phyloP scores from a whole-genome alignment of 1,140 invertebrate species.

The Lordiphosa stackelbergi region DNA sequence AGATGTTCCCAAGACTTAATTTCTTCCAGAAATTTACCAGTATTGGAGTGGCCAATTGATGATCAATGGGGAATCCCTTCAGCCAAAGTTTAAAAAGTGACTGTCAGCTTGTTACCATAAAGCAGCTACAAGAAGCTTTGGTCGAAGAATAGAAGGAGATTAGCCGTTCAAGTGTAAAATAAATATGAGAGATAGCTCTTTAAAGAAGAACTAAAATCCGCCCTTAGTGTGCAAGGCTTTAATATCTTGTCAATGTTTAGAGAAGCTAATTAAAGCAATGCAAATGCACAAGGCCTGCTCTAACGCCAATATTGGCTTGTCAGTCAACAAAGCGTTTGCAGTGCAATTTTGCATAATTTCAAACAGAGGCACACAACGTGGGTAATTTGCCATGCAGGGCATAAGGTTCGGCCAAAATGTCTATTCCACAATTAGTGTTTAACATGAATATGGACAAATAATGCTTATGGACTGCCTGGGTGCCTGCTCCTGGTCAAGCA shows the following conservation, averaged over 20 bases:
- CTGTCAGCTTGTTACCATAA: no score
- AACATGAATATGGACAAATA: constrained; percentile 20
- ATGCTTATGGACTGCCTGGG: not conserved
- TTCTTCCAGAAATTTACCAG: no score
- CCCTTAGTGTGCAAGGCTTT: not conserved
- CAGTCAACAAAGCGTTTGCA: constrained; percentile 4
- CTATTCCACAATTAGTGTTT: constrained; percentile 44
- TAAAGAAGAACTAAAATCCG: no score
- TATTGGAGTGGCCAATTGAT: no score
- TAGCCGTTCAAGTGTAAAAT: no score
- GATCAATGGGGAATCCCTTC: no score
- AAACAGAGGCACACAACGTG: constrained; percentile 10
- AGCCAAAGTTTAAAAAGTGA: no score
- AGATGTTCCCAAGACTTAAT: no score
- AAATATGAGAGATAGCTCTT: no score
- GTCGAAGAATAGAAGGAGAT: no score
- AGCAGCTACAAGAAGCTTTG: no score
- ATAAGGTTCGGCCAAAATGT: constrained; percentile 16
- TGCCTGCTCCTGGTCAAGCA: constrained; percentile 26
- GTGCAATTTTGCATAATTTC: constrained; percentile 55
- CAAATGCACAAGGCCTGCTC: constrained; percentile 31
- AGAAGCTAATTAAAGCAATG: constrained; percentile 41
- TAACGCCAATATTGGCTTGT: not conserved
- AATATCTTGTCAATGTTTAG: not conserved
- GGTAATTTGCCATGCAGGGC: constrained; percentile 8